Base-by-base conservation (phyloP, 2,797 vertebrate species). In the Columba guinea region DNA sequence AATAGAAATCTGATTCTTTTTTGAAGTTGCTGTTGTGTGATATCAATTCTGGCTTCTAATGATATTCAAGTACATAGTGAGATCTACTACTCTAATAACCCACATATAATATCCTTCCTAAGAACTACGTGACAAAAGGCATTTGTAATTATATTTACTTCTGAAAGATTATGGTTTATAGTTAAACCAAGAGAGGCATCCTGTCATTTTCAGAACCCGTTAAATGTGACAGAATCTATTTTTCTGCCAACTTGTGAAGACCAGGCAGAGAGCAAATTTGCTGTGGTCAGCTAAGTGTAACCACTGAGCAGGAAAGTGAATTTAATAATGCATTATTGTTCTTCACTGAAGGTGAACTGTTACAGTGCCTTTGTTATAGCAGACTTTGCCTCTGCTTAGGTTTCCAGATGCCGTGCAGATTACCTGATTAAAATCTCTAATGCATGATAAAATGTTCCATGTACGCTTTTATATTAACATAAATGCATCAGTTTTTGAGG, bases 251-350 rank as follows among this genome's bases (percentile, higher is more conserved):
- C 98, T 99, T 98, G 98, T 99, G 98, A 99, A 98, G 98, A 98
- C 98, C 98, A 98, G 99, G 99, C 99, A 99, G 99, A 98, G 98
- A 99, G 99, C 99, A 99, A 99, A 99, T 99, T 99, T 99, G 99
- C 99, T 99, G 99, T 99, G 99, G 99, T 99, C 99, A 99, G 99
- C 99, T 99, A 99, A 99, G 99, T 99, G 99, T 99, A 99, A 99
- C 99, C 99, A 98, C 98, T 99, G 98, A 99, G 98, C 98, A 98
- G 99, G 98, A 99, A 99, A 99, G 99, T 99, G 99, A 99, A 99
- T 99, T 99, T 99, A 99, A 99, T 99, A 99, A 99, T 99, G 99
- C 99, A 99, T 99, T 99, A 99, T 99, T 99, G 99, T 99, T 99
- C 99, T 99, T 99, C 99, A 98, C 99, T 99, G 99, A 99, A 99